Evolutionary conservation across 2,797 vertebrate species (phyloP).

Genomic region (Myotis daubentonii): DNA sequence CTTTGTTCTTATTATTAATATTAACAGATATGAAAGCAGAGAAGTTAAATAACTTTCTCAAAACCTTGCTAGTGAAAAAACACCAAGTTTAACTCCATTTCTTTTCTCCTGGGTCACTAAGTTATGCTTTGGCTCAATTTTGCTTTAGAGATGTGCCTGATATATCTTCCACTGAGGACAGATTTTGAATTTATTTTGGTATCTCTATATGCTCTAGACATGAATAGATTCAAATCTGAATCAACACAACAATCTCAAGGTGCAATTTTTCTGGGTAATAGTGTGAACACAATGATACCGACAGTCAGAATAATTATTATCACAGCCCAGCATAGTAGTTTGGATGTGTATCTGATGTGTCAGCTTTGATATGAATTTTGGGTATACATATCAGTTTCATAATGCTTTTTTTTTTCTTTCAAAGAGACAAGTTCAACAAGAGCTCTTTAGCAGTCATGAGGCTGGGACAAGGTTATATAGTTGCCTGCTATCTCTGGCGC

Average conservation of each 20-base stretch:
- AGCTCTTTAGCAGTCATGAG: conserved; percentile 76
- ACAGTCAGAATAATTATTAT: conserved; percentile 72
- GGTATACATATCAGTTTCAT: conserved; percentile 66
- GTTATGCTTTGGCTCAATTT: conserved; percentile 45
- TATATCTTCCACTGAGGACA: conserved; percentile 43
- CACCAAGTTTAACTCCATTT: neutral
- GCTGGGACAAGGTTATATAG: conserved; percentile 69
- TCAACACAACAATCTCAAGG: conserved; percentile 79
- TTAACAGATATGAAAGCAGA: neutral
- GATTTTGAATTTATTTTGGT: conserved; percentile 64
- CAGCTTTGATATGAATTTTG: conserved; percentile 72
- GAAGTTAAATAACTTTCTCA: conserved; percentile 38
- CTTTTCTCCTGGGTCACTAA: conserved; percentile 38
- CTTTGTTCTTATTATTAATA: conserved; percentile 15
- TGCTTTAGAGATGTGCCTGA: conserved; percentile 38
- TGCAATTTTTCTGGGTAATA: conserved; percentile 74
- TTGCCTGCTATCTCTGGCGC: conserved; percentile 28
- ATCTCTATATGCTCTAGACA: conserved; percentile 56
- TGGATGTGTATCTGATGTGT: conserved; percentile 71
- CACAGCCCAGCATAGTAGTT: conserved; percentile 57
- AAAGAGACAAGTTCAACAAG: conserved; percentile 75
- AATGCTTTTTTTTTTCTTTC: conserved; percentile 38
- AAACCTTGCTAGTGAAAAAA: neutral
- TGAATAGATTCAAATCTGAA: conserved; percentile 79
- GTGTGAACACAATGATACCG: conserved; percentile 68